Evolutionary conservation across 2,888 invertebrate genomes (phyloP), one percentile per base, ranked within the genome.

Genomic region (Ypsolopha scabrella): DNA sequence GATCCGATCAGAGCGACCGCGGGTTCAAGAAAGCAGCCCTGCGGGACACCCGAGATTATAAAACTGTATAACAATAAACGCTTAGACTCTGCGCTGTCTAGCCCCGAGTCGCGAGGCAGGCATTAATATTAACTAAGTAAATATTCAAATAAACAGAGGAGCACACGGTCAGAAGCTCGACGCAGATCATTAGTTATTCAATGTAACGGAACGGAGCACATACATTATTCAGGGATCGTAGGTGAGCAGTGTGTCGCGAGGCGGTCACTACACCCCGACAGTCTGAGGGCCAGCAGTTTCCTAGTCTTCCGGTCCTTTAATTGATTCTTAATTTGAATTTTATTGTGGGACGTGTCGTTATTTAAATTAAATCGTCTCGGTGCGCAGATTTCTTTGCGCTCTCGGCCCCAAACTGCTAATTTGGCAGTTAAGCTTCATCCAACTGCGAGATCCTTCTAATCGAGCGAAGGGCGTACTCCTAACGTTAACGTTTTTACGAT

Each of bases 121-220:
- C 65, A 71, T 71, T 68, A 71, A 70, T 69, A 70, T 68, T 68
- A 65, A 70, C 63, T 60, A 62, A 67, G 67, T 65, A 63, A 66
- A 66, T 64, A 69, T 67, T 64, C 66, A 63, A 53, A 54, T 54
- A 50, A 39, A 41, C 47, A 38, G 39, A 48, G 48, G 51, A 54
- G 54, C 51, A 43, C 52, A 51, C 52, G 51, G 50, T 44, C 55
- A 58, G 54, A 53, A 56, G 59, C 55, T 53, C 55, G 55, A 60
- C 63, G 67, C 64, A 73, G 70, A 57, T 75, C 80, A 77, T 82
- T 81, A 78, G 72, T 62, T 66, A 80, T 76, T 72, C 82, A 74
- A 72, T 74, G 77, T 80, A 76, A 80, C 82, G 82, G 80, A 80
- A 81, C 80, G 70, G 55, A 37, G 50, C 36, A 48, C 53, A 55